Percentiles rank a stretch among this genome's conserved stretches.
phyloP scores from a whole-genome alignment of 2,113 vertebrate genomes.

The Brachirus orientalis region DNA sequence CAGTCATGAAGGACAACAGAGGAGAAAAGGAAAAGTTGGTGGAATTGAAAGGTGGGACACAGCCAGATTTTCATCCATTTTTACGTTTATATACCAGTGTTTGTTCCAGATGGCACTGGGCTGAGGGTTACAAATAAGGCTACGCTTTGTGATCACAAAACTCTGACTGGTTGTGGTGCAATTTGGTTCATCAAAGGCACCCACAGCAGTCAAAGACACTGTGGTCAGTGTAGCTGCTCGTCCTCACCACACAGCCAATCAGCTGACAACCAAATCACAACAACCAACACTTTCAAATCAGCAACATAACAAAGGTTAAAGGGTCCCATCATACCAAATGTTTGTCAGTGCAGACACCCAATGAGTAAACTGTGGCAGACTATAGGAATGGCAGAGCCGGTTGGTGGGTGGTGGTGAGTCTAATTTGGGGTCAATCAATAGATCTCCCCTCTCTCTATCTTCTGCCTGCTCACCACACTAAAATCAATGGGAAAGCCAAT shows the following conservation, averaged over 20 bases:
- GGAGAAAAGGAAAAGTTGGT: constrained; percentile 42
- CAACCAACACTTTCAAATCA: constrained; percentile 59
- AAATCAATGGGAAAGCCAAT: constrained; percentile 87
- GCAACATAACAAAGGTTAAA: constrained; percentile 21
- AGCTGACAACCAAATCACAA: constrained; percentile 49
- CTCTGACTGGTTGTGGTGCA: constrained; percentile 45
- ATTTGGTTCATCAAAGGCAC: constrained; percentile 64
- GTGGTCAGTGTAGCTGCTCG: constrained; percentile 39
- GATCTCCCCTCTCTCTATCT: constrained; percentile 82
- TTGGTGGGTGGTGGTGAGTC: constrained; percentile 58
- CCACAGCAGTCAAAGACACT: constrained; percentile 36
- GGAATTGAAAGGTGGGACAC: background rate
- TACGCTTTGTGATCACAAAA: constrained; percentile 58
- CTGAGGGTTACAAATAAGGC: constrained; percentile 49
- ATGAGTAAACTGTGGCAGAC: constrained; percentile 56
- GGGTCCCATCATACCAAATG: constrained; percentile 55
- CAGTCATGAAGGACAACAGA: constrained; percentile 59
- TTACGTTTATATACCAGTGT: constrained; percentile 27
- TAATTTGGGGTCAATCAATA: constrained; percentile 89
- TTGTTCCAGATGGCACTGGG: constrained; percentile 12
- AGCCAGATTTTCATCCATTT: constrained; percentile 5
- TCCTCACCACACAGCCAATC: constrained; percentile 53
- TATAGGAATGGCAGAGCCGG: constrained; percentile 44
- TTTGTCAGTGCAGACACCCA: constrained; percentile 55
- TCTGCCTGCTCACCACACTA: constrained; percentile 80